Evolutionary conservation across 2,888 invertebrate species (phyloP).

Genomic region (Lymantria dispar): DNA sequence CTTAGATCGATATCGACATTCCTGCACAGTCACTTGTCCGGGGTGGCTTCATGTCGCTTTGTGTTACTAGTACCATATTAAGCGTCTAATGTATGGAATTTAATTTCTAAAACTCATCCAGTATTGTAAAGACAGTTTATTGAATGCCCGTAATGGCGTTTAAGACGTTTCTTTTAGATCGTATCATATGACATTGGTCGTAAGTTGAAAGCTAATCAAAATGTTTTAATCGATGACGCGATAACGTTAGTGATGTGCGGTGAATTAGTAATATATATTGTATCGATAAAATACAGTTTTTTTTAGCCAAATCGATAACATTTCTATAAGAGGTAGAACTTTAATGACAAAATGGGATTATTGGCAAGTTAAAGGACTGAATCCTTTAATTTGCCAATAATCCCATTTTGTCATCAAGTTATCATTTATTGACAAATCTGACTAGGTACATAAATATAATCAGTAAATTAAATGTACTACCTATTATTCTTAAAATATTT

Average conservation of each 20-base stretch:
- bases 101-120: conserved; percentile 67
- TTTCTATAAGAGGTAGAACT: neutral
- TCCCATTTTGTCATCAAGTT: no score
- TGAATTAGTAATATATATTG: conserved; percentile 27
- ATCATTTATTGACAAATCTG: no score
- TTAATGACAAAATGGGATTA: no score
- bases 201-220: conserved; percentile 82
- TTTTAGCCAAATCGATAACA: neutral
- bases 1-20: conserved; percentile 76
- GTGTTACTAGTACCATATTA: conserved; percentile 76
- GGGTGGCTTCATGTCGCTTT: conserved; percentile 79
- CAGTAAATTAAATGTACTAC: no score
- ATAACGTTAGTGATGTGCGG: conserved; percentile 68
- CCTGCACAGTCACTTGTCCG: conserved; percentile 79
- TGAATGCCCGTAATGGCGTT: conserved; percentile 61
- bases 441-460: no score
- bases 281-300: conserved; percentile 18
- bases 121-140: conserved; percentile 60
- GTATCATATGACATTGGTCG: conserved; percentile 75
- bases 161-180: conserved; percentile 64
- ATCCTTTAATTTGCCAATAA: no score
- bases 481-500: no score
- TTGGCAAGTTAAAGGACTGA: no score
- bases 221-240: conserved; percentile 81
- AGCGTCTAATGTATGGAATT: conserved; percentile 78